Evolutionary conservation across 1,140 invertebrate genomes (phyloP).

Genomic region (Drosophila nigromelanica): DNA sequence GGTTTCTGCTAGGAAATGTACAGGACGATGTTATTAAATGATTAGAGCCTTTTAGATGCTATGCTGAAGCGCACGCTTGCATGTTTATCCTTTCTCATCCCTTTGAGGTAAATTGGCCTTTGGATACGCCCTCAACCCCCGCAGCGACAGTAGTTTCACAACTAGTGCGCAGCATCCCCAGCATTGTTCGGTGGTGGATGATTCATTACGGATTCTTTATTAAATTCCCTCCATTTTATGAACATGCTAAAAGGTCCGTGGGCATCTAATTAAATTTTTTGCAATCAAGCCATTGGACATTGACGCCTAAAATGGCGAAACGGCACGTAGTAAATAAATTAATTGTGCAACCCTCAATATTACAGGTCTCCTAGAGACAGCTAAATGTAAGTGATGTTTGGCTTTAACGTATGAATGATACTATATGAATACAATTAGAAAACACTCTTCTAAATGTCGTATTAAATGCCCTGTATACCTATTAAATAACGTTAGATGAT

Average conservation of each 20-base stretch:
- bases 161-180: slow-evolving; percentile 24
- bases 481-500: too few species aligned
- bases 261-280: slow-evolving; percentile 63
- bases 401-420: too few species aligned
- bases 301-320: slow-evolving; percentile 68
- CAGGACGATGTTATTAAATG: slow-evolving; percentile 51
- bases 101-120: slow-evolving; percentile 10
- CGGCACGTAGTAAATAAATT: slow-evolving; percentile 43
- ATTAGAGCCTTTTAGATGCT: slow-evolving; percentile 8
- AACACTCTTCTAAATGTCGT: too few species aligned
- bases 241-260: slow-evolving; percentile 64
- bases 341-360: slow-evolving; percentile 35
- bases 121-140: slow-evolving; percentile 51
- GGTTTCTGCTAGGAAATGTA: slow-evolving; percentile 6
- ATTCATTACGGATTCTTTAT: slow-evolving; percentile 52
- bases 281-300: slow-evolving; percentile 68
- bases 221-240: slow-evolving; percentile 66
- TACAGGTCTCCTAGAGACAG: background rate
- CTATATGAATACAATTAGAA: too few species aligned
- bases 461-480: too few species aligned
- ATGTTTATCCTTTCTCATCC: slow-evolving; percentile 23
- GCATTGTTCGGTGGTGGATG: slow-evolving; percentile 47
- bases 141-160: background rate
- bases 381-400: too few species aligned
- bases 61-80: background rate